A percentile compares a stretch with the other conserved stretches of the same genome.
Conservation (phyloP, 2,113 vertebrate species). For the Oncorhynchus tshawytscha region DNA sequence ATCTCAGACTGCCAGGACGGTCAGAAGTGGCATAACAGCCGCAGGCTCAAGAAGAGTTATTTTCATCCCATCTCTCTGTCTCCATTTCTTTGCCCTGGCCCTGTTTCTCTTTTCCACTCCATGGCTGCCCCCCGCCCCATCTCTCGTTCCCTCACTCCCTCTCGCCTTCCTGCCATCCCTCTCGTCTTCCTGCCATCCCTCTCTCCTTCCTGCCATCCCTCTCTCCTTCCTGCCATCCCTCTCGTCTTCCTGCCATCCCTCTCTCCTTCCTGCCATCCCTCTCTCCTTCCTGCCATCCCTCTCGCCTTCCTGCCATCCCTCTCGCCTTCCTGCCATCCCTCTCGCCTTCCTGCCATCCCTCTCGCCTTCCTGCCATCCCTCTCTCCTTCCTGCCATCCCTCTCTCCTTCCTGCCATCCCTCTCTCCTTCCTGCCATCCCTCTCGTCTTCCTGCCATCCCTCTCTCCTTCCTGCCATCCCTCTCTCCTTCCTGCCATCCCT, state of each 20-base stretch:
- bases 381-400: too few species aligned
- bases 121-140: neutral
- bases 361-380: neutral
- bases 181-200: too few species aligned
- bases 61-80: slow-evolving; percentile 49
- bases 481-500: neutral
- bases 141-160: neutral
- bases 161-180: neutral
- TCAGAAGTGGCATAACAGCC: slow-evolving; percentile 35
- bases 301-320: neutral
- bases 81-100: slow-evolving; percentile 1
- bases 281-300: neutral
- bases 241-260: neutral
- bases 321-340: neutral
- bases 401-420: neutral
- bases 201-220: neutral
- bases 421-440: neutral
- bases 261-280: neutral
- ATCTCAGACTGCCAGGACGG: slow-evolving; percentile 55
- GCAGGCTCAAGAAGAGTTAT: slow-evolving; percentile 50
- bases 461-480: neutral
- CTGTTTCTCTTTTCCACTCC: slow-evolving; percentile 2
- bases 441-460: neutral
- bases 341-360: neutral
- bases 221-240: neutral